Conservation (phyloP, 2,113 vertebrate species). For the Melierax canorus region DNA sequence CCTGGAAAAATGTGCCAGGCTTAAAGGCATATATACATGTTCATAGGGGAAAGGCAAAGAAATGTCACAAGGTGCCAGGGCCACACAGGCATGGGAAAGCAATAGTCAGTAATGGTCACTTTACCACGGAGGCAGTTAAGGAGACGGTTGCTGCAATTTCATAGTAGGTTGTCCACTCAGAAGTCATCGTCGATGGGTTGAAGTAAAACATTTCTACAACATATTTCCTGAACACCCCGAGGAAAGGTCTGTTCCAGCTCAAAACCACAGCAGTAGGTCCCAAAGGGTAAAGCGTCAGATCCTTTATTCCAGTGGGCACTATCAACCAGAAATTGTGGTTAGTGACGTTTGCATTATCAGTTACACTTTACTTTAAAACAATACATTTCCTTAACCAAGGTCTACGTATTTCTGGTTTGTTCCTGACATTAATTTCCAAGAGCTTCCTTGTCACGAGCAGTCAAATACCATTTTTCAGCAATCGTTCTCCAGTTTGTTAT, state of each 20-base stretch:
- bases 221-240: slow-evolving; percentile 92
- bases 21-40: background rate
- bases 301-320: slow-evolving; percentile 92
- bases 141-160: slow-evolving; percentile 91
- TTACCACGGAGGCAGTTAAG: slow-evolving; percentile 91
- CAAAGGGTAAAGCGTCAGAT: slow-evolving; percentile 87
- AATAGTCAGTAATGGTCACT: background rate
- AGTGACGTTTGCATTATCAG: background rate
- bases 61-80: background rate
- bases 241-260: slow-evolving; percentile 90
- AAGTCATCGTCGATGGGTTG: slow-evolving; percentile 87
- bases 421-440: background rate
- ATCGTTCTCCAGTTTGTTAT: background rate
- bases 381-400: background rate
- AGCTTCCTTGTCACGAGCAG: background rate
- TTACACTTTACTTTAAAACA: background rate
- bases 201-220: slow-evolving; percentile 96
- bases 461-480: background rate
- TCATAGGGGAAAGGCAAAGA: background rate
- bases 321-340: background rate
- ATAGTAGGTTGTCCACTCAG: slow-evolving; percentile 96
- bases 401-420: background rate
- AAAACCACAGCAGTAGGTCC: slow-evolving; percentile 89
- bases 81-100: background rate
- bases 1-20: background rate